phyloP scores from a whole-genome alignment of 2,113 vertebrate species.

The Corapipo altera region DNA sequence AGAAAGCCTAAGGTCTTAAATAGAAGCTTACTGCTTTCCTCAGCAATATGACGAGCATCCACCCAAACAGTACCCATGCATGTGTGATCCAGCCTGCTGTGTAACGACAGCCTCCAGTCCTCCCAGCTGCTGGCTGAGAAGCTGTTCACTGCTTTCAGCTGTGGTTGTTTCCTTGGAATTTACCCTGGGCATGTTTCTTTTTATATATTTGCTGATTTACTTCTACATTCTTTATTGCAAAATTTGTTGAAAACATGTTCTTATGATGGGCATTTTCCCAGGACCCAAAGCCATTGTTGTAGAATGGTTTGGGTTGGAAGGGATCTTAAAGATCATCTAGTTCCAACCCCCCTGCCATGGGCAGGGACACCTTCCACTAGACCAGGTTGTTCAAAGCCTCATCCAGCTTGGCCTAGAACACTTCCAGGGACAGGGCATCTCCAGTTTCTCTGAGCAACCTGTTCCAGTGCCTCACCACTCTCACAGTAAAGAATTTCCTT shows the following conservation, averaged over 20 bases:
- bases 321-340: neutral
- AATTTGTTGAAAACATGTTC: neutral
- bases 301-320: neutral
- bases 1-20: neutral
- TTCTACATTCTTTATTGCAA: neutral
- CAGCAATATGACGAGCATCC: rapidly evolving
- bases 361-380: neutral
- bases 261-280: neutral
- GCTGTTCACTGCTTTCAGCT: neutral
- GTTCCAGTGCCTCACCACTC: neutral
- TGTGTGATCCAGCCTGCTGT: neutral
- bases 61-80: rapidly evolving
- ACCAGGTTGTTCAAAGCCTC: neutral
- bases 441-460: neutral
- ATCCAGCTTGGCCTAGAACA: neutral
- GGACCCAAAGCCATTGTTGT: rapidly evolving
- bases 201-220: neutral
- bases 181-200: neutral
- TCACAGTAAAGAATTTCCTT: neutral
- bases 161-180: neutral
- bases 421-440: rapidly evolving
- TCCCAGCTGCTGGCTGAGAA: neutral
- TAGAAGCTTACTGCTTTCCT: neutral
- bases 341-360: neutral
- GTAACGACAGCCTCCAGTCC: neutral